Evolutionary conservation across 2,888 invertebrate genomes (phyloP), one percentile per base, ranked within the genome.

Genomic region (Notodonta dromedarius): DNA sequence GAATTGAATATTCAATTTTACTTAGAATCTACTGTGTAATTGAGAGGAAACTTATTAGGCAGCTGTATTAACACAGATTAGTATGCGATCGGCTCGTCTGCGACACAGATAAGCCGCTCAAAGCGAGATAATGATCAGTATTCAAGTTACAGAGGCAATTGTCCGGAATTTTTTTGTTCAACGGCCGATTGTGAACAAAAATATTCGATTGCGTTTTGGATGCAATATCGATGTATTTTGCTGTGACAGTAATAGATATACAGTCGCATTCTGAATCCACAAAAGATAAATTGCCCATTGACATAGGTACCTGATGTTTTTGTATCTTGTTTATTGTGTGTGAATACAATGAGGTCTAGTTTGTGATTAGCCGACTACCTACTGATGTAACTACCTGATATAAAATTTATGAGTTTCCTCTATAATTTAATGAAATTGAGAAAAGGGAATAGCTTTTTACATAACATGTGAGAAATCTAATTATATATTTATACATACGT

Each of bases 91-190:
- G 91, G 90, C 80, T 78, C 78, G 82, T 87, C 81, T 88, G 80
- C 76, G 82, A 86, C 78, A 82, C 59, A 90, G 93, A 92, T 92
- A 93, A 91, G 88, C 88, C 78, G 79, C 81, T 82, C 80, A 73
- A 84, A 81, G 78, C 82, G 78, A 71, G 93, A 93, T 93, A 93
- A 91, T 88, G 85, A 93, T 93, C 93, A 76, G 88, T 88, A 90
- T 91, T 92, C 90, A 86, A 78, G 87, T 89, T 89, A 85, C 92
- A 84, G 72, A 82, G 78, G 78, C 87, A 89, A 93, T 93, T 90
- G 91, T 92, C 82, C 84, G 83, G 74, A 78, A 67, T 77, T 86
- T 84, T 24, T 88, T 91, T 87, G 79, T 84, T 70, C 66, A 70
- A 76, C 39, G 69, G 71, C 76, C 74, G 73, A 84, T 85, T 86